Conservation (phyloP, 2,113 vertebrate species). For the Odocoileus virginianus region DNA sequence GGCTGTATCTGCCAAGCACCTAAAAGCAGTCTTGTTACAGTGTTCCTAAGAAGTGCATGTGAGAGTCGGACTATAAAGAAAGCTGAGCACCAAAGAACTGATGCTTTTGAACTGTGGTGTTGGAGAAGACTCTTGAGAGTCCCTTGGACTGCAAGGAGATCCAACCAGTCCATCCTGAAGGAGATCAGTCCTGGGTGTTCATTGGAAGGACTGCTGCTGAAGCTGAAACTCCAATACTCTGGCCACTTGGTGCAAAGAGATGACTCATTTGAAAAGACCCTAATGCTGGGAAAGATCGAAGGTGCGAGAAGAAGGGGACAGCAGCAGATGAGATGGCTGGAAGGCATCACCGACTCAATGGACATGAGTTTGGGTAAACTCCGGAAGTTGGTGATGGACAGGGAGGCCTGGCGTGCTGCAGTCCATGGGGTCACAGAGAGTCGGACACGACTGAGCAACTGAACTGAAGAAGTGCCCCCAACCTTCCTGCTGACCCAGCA, state of each 20-base stretch:
- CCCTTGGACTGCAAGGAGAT: neutral
- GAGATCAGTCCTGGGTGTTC: neutral
- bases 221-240: neutral
- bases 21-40: conserved; percentile 47
- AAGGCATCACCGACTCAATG: neutral
- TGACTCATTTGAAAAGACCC: neutral
- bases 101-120: neutral
- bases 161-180: neutral
- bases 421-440: neutral
- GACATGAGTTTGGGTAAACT: neutral
- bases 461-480: neutral
- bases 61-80: neutral
- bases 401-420: neutral
- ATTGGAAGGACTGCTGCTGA: neutral
- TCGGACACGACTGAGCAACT: neutral
- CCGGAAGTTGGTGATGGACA: neutral
- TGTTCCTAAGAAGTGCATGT: neutral
- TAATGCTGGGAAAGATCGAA: neutral
- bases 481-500: conserved; percentile 50
- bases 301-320: neutral
- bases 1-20: accelerated
- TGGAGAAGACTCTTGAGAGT: neutral
- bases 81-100: neutral
- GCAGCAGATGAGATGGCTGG: neutral
- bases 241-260: neutral